Evolutionary conservation across 2,888 invertebrate genomes (phyloP).

Genomic region (Trimorus sp.): DNA sequence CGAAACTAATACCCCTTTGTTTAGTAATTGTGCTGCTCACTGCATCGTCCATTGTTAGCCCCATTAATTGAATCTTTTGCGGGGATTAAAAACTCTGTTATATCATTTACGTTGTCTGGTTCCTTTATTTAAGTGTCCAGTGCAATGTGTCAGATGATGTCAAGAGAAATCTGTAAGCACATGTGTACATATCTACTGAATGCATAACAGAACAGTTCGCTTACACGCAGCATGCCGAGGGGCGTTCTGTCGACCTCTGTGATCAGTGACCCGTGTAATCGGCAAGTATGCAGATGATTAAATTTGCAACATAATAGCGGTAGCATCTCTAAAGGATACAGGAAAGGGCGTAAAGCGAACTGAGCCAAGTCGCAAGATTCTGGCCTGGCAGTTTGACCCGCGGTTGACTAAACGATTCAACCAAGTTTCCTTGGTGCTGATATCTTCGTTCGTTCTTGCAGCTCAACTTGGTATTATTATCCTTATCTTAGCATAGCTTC

Average conservation of each 20-base stretch:
- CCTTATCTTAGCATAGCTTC: conserved; percentile 63
- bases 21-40: no score
- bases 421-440: conserved; percentile 61
- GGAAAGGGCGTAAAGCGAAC: conserved; percentile 68
- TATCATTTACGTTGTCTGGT: no score
- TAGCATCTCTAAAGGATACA: conserved; percentile 76
- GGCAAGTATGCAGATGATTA: conserved; percentile 82
- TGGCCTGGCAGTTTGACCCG: conserved; percentile 74
- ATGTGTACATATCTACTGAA: conserved; percentile 38
- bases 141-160: conserved; percentile 49
- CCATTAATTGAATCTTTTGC: no score
- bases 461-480: conserved; percentile 57
- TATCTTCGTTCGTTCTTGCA: conserved; percentile 56
- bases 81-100: no score
- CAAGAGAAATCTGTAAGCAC: conserved; percentile 41
- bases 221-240: conserved; percentile 69
- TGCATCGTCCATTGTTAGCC: no score
- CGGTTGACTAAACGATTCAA: conserved; percentile 75
- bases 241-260: conserved; percentile 78
- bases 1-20: no score
- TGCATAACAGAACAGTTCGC: conserved; percentile 55
- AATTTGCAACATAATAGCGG: conserved; percentile 82
- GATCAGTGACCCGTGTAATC: conserved; percentile 81
- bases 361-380: conserved; percentile 70
- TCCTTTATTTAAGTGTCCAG: conserved; percentile 44